Base-by-base conservation (phyloP, 2,113 vertebrate species). In the Myotis lucifugus region DNA sequence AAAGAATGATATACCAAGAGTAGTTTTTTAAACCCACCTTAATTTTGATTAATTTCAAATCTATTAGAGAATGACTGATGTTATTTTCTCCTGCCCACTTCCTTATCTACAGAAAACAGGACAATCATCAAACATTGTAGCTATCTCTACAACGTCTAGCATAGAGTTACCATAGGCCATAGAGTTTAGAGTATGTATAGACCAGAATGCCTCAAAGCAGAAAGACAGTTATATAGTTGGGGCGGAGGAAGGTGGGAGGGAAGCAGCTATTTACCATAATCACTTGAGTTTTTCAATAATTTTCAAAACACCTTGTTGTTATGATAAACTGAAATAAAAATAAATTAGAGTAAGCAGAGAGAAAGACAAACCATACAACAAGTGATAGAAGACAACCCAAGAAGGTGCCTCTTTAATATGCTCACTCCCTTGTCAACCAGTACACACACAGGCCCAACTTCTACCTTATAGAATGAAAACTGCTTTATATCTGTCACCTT, bases 391-490 rank as follows among this genome's bases (percentile, higher is more conserved):
- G 54, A 27, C 19, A 37, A 23, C 0, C 2, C 10, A 66, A 56
- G n/a, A 50, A 40, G 0, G 23, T 34, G 67, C 7, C 73, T 85
- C 9, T 32, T 11, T 8, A 40, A 32, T 7, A 40, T 2, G 34
- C 29, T 40, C 37, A n/a, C 3, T 59, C 19, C 2, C n/a, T n/a
- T 8, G 32, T 5, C 15, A 27, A 46, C 37, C 37, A 12, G 18
- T 0, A 3, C 6, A 9, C 19, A 3, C 6, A 9, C 15, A 70
- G 18, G 46, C 27, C 42, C 0, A 56, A 25, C 9, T 25, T 89
- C 42, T 6, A 59, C 40, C 46, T 69, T 82, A 6, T 0, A 0
- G 17, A 25, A 40, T 8, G 9, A 21, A 69, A 8, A 5, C 34
- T 61, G 61, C 42, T 78, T 42, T 40, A 9, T 34, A 48, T 34